Base-by-base conservation (phyloP, 2,797 vertebrate genomes). In the Triplophysa yarkandensis region DNA sequence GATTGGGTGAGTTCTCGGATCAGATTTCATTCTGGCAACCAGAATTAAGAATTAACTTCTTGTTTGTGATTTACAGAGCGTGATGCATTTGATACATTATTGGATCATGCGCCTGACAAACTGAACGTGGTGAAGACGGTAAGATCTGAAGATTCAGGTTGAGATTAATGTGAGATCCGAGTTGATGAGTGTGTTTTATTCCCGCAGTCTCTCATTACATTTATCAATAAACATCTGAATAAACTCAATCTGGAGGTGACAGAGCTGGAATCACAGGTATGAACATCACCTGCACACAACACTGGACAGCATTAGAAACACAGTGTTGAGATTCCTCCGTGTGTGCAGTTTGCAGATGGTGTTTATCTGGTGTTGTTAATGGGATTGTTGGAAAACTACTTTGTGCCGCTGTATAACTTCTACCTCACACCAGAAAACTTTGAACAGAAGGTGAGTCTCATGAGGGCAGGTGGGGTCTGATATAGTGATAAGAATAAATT, bases 81-180 rank as follows among this genome's bases (percentile, higher is more conserved):
- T 0, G 98, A 99, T 2, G 97, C 96, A 6, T 99, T 99, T 55
- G 98, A 99, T 87, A 99, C 95, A 0, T 90, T 99, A 60, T 86
- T 99, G 48, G 98, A 99, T 87, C 98, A 99, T 0, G 96, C 97
- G 0, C 97, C 98, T 0, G 97, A 99, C 88, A 99, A 99, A 80
- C 95, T 99, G 82, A 98, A 92, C 0, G 92, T 98, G 3, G 97
- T 99, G n/a, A 98, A 98, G 88, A 96, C 96, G 94, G 98, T 99
- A 92, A 80, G 67, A 34, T 48, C 43, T 50, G 17, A 4, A 11
- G 7, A 39, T 16, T 55, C 36, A 36, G 0, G 2, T 54, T 39
- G 36, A 60, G 28, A 34, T 4, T 30, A 11, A 11, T 39, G 36
- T 36, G 28, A 60, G 13, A 3, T 13, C 13, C 9, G 13, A 8